phyloP scores from a whole-genome alignment of 2,888 invertebrate genomes.

The Arenicola marina region DNA sequence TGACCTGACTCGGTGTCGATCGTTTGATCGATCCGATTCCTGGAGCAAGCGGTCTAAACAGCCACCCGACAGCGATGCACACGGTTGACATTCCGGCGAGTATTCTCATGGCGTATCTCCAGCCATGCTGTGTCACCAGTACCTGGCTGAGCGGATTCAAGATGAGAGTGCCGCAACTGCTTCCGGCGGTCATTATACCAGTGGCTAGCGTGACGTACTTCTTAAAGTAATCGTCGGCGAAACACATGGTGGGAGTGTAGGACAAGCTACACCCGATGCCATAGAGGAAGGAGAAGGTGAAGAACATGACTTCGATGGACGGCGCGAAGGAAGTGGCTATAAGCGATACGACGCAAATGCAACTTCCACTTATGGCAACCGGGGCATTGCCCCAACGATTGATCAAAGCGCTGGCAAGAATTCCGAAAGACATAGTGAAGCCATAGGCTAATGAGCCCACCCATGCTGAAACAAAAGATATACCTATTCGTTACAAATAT shows the following conservation, averaged over 20 bases:
- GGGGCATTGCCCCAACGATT: conserved; percentile 38
- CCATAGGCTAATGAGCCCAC: conserved; percentile 47
- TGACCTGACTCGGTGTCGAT: not conserved
- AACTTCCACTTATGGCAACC: conserved; percentile 39
- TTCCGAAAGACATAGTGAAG: conserved; percentile 45
- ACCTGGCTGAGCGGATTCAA: conserved; percentile 44
- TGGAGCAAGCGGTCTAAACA: too few species aligned
- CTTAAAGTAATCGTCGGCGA: conserved; percentile 45
- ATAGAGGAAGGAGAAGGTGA: conserved; percentile 44
- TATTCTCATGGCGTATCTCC: conserved; percentile 34
- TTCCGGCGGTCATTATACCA: conserved; percentile 45
- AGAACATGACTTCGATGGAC: conserved; percentile 37
- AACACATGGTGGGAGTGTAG: conserved; percentile 45
- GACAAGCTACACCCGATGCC: conserved; percentile 46
- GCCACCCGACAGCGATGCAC: not conserved
- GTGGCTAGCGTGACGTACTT: conserved; percentile 44
- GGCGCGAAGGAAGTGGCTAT: conserved; percentile 42
- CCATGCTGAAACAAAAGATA: conserved; percentile 42
- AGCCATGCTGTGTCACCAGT: conserved; percentile 40
- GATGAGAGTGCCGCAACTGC: conserved; percentile 45
- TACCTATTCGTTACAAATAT: too few species aligned
- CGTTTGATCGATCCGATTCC: conserved; percentile 2
- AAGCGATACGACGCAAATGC: conserved; percentile 40
- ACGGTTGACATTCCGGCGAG: not conserved
- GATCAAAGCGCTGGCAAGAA: conserved; percentile 39